Evolutionary conservation across 2,888 invertebrate species (phyloP).

Genomic region (Diarsia rubi): DNA sequence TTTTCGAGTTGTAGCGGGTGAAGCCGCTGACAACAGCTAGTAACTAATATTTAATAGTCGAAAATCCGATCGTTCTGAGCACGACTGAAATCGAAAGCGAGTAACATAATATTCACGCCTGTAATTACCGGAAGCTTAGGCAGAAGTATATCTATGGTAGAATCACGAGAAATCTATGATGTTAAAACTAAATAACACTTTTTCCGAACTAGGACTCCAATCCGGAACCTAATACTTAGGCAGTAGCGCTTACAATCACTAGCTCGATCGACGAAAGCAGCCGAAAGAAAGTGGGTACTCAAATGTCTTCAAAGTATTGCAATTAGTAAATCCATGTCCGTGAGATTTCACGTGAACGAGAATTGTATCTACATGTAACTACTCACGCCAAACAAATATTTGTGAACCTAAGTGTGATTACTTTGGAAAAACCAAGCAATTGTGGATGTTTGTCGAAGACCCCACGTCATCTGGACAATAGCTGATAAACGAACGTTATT

Average conservation of each 20-base stretch:
- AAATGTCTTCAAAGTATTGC: not conserved
- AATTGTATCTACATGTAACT: conserved; percentile 12
- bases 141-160: not conserved
- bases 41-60: too few species aligned
- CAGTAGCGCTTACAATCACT: not conserved
- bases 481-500: not conserved
- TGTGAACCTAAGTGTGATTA: conserved; percentile 15
- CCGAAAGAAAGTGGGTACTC: not conserved
- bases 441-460: conserved; percentile 18
- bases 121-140: not conserved
- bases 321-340: not conserved
- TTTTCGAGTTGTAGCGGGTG: too few species aligned
- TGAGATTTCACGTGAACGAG: not conserved
- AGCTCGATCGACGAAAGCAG: not conserved
- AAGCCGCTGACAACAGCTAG: too few species aligned
- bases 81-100: not conserved
- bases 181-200: not conserved
- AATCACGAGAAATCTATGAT: not conserved
- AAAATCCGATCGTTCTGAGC: not conserved
- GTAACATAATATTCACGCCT: not conserved
- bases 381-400: conserved; percentile 36
- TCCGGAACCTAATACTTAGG: not conserved
- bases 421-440: conserved; percentile 36
- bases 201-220: not conserved
- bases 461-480: conserved; percentile 31